Percentiles rank a stretch among this genome's conserved stretches.
Conservation (phyloP, 2,797 vertebrate genomes). For the Tenualosa thibaudeaui region DNA sequence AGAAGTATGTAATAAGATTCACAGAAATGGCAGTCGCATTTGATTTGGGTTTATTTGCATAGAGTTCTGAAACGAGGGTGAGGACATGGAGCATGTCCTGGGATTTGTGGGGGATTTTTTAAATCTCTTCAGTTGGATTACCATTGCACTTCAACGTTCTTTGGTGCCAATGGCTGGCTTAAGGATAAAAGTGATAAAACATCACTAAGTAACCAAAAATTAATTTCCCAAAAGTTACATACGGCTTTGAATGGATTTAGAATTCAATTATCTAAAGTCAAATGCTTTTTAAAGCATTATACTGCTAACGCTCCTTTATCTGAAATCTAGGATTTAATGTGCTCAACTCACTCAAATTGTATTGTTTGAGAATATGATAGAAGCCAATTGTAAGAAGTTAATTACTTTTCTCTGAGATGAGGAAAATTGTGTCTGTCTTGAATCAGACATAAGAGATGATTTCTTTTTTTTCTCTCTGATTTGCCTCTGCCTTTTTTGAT, state of each 20-base stretch:
- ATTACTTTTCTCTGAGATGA: slow-evolving; percentile 66
- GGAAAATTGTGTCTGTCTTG: slow-evolving; percentile 55
- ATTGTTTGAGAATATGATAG: slow-evolving; percentile 58
- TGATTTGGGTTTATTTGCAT: neutral
- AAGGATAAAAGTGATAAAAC: slow-evolving; percentile 53
- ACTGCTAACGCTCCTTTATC: slow-evolving; percentile 64
- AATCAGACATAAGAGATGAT: slow-evolving; percentile 58
- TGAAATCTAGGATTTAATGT: slow-evolving; percentile 53
- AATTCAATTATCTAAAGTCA: slow-evolving; percentile 69
- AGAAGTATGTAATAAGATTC: neutral
- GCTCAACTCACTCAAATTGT: slow-evolving; percentile 58
- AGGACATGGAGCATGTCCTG: neutral
- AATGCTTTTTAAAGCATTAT: slow-evolving; percentile 59
- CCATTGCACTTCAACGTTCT: neutral
- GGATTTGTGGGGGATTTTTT: slow-evolving; percentile 5
- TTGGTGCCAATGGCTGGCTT: neutral
- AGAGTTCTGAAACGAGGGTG: neutral
- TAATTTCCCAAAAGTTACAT: slow-evolving; percentile 61
- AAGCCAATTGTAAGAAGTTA: slow-evolving; percentile 66
- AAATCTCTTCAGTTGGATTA: neutral
- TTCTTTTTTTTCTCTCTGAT: slow-evolving; percentile 44
- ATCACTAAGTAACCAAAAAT: slow-evolving; percentile 59
- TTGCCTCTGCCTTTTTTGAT: slow-evolving; percentile 37
- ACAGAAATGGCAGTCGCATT: neutral
- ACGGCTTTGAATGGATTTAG: slow-evolving; percentile 63